Evolutionary conservation across 53 echinoderm and acorn worm genomes (phyloP), one percentile per base, ranked within the genome.

Genomic region (Holothuria leucospilota): DNA sequence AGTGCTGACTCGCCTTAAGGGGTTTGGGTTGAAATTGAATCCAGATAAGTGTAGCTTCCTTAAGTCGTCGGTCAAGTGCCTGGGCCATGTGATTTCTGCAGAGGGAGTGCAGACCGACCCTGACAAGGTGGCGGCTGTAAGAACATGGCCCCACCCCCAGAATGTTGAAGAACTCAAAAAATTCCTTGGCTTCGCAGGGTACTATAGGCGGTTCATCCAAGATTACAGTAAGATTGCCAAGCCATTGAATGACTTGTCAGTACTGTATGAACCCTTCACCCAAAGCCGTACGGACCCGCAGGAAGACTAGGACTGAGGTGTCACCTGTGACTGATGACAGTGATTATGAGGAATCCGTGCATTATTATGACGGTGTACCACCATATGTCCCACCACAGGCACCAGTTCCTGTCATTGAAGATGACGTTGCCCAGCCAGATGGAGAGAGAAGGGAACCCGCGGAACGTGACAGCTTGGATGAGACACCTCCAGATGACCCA

Each of bases 131-230:
- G 58, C 67, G 6, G 83, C 87, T 2, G 89, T 91, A 86, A 62
- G 40, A n/a, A 68, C 86, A 16, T 94, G 91, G 94, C 89, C 94
- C 20, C 63, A 68, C 16, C 91, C 91, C 52, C 27, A 83, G 6
- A 94, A 91, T 85, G 89, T 63, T 2, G 18, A 68, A 28, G 91
- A 91, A 53, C 30, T 94, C 6, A 91, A 91, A 68, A 91, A 89
- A 2, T 89, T 94, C 56, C 72, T 91, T 8, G 91, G 94, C 12
- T 91, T 94, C 63, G 84, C 91, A 13, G 94, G 94, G 0, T 94
- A 94, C 59, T 94, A 89, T 42, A 68, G 94, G 69, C 67, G 94
- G 13, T 94, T 94, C 34, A 84, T 94, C 20, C 56, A 86, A 30
- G 42, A 77, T 14, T 91, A 89, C 63, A 85, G 86, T 42, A 29